Conservation (phyloP, 2,888 invertebrate genomes). For the Mechanitis mazaeus region DNA sequence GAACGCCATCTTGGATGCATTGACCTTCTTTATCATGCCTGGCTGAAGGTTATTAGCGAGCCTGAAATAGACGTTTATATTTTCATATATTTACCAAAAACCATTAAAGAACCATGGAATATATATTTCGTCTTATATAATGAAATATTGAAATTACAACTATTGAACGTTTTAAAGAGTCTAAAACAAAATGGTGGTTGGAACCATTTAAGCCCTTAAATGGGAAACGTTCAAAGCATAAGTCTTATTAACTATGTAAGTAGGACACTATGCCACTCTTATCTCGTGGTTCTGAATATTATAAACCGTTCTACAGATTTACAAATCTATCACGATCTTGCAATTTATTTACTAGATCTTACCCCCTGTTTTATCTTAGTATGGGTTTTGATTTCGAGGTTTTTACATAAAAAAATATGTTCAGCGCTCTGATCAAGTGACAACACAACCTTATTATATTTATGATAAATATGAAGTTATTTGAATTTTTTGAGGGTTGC, state of each 20-base stretch:
- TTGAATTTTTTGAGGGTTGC: too few species aligned
- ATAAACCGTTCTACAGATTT: slow-evolving; percentile 2
- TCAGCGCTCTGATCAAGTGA: too few species aligned
- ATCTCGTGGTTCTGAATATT: slow-evolving; percentile 24
- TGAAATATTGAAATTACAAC: too few species aligned
- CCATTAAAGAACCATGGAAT: too few species aligned
- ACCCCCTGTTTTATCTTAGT: slow-evolving; percentile 3
- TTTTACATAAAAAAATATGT: too few species aligned
- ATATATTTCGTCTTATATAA: background rate
- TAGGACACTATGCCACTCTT: slow-evolving; percentile 21
- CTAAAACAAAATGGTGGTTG: background rate
- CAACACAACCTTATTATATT: too few species aligned
- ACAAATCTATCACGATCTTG: slow-evolving; percentile 20
- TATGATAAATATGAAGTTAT: too few species aligned
- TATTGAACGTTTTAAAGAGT: too few species aligned
- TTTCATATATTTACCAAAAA: background rate
- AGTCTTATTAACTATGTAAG: slow-evolving; percentile 20
- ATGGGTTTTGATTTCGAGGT: background rate
- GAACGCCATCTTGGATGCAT: slow-evolving; percentile 93
- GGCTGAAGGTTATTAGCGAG: slow-evolving; percentile 91
- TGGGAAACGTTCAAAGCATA: slow-evolving; percentile 20
- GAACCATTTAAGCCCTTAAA: slow-evolving; percentile 10
- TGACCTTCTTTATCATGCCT: slow-evolving; percentile 93
- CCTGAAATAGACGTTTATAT: slow-evolving; percentile 67
- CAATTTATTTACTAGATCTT: slow-evolving; percentile 6